Evolutionary conservation across 2,113 vertebrate genomes (phyloP), one percentile per base, ranked within the genome.

Genomic region (Lethenteron camtschaticum): DNA sequence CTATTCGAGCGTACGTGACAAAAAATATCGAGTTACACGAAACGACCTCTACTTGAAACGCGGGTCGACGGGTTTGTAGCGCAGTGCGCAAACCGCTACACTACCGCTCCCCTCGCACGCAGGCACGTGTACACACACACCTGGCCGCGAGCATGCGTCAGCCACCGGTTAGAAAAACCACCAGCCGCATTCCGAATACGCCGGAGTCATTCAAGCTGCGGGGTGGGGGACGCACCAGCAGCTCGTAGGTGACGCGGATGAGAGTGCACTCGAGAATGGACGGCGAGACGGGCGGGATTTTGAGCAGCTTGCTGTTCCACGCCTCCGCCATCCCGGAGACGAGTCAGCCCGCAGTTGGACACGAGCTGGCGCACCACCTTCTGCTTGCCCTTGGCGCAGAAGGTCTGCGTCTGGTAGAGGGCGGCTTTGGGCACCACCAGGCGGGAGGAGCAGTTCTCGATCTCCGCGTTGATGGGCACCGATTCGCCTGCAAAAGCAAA

Each of bases 331-430:
- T 96, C 71, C 94, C 55, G 92, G 94, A 2, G 92, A 91, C 76
- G 94, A 95, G n/a, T 99, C 94, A 55, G 92, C 94, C 68, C 94
- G 83, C 14, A 96, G 81, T 83, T 96, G 75, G 94, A 89, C 78
- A 99, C 86, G 71, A 99, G 83, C 75, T 96, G 94, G 75, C 85
- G 96, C 57, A 96, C 89, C 81, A 95, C 91, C 87, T 99, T 96
- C 86, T 94, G 90, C 83, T 99, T 99, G 78, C 94, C 94, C 88
- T 96, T 99, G 83, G 94, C 94, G 78, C 87, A 96, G 73, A 97
- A 97, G 79, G 89, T 91, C 84, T 97, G 94, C 2, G 94, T 95
- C 85, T 97, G 94, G 84, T 97, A 97, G 83, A 97, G 88, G 83
- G 94, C 80, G 73, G 94, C 94, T 82, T 97, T 97, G 81, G 94